Evolutionary conservation across 1,140 invertebrate genomes (phyloP), one percentile per base, ranked within the genome.

Genomic region (Dryas iulia): DNA sequence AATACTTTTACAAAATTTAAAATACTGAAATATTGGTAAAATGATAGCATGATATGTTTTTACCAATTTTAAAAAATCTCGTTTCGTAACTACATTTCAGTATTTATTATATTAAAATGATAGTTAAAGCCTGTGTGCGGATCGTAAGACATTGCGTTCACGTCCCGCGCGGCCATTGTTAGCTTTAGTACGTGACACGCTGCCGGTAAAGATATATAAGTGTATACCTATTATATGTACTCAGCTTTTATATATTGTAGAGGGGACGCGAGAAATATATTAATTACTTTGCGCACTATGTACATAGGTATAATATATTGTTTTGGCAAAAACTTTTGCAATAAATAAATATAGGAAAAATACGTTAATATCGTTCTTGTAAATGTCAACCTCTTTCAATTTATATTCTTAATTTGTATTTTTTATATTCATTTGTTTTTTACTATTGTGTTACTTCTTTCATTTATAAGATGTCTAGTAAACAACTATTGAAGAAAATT

Each of bases 141-240:
- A 31, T 57, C 33, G 59, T 63, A 62, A 69, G 59, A 56, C 39
- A 69, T 69, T 56, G 33, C 35, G 54, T 59, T 58, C 69, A 74
- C 69, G 69, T 74, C 26, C 35, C 59, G 31, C 64, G 58, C 59
- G 66, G 66, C 61, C 63, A 77, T 69, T 69, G 74, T 70, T 66
- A 73, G 66, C 47, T 56, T 23, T 12, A 10, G 62, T 53, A 73
- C 64, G 71, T 76, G 66, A 68, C 60, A 24, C 39, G 61, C 35
- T 33, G 61, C 5, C 47, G 39, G 25, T 47, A 47, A 0, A 47
- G 39, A 47, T 47, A 47, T 47, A 47, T 47, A 47, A 21, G 59
- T 56, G 12, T 69, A 26, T 64, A 66, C 53, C 28, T 59, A 31
- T 57, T 64, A 31, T 64, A 64, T 33, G 31, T 56, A 64, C 52